Percentiles rank a stretch among this genome's conserved stretches.
Evolutionary conservation across 1,140 invertebrate species (phyloP).

Genomic region (Drosophila bipectinata): DNA sequence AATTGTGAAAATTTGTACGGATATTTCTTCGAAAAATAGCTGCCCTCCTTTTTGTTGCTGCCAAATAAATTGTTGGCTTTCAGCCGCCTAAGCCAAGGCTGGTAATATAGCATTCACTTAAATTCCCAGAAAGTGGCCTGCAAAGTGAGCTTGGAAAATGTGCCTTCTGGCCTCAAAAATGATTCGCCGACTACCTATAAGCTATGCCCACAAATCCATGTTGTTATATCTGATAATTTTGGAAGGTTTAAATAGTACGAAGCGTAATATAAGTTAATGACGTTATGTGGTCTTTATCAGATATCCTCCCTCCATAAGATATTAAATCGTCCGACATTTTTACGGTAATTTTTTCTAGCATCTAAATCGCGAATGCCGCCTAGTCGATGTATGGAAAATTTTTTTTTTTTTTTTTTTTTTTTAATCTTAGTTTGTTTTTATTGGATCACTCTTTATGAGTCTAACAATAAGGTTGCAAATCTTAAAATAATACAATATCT

Average conservation of each 20-base stretch:
- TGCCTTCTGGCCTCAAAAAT: conserved; percentile 7
- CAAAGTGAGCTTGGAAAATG: conserved; percentile 14
- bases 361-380: too few relatives aligned
- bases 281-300: too few relatives aligned
- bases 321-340: too few relatives aligned
- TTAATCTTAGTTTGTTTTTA: too few relatives aligned
- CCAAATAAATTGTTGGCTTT: conserved; percentile 15
- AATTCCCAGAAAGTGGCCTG: conserved; percentile 36
- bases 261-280: background rate
- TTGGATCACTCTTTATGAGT: too few relatives aligned
- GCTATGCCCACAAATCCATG: conserved; percentile 1
- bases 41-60: conserved; percentile 44
- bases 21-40: conserved; percentile 77
- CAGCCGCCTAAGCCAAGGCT: conserved; percentile 16
- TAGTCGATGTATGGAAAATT: background rate
- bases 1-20: conserved; percentile 80
- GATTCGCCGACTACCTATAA: conserved; percentile 2
- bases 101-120: conserved; percentile 29
- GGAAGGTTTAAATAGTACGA: background rate
- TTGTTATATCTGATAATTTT: background rate
- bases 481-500: too few relatives aligned
- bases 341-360: too few relatives aligned
- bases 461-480: too few relatives aligned
- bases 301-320: too few relatives aligned
- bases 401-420: too few relatives aligned